Base-by-base conservation (phyloP, 2,888 invertebrate genomes). In the Anoncus sp. region DNA sequence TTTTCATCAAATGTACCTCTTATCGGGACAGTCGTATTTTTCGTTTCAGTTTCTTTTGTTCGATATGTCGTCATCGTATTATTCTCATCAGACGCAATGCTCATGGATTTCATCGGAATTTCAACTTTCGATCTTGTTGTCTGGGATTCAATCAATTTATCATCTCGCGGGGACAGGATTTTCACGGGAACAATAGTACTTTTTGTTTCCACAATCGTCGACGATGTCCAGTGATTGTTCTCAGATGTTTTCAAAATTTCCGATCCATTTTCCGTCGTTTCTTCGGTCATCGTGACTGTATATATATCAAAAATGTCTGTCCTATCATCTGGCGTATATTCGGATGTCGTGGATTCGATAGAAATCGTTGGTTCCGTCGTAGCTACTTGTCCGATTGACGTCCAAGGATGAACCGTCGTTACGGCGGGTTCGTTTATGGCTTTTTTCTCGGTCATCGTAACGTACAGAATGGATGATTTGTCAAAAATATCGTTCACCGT, bases 401-500 rank as follows among this genome's bases (percentile, higher is more conserved):
- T 57, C 31, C 47, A 59, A n/a, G 59, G 51, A 22, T 69, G 40
- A 24, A 77, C 57, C 5, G 69, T 74, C 12, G 73, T 77, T 51
- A 59, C 63, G 24, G 55, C 43, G 12, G 60, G 18, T 16, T 55
- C n/a, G 2, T 55, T 51, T 22, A 18, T 40, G 9, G 20, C 12
- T 27, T 53, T 57, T 35, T 14, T 6, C 1, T 62, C 31, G 14
- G 40, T 49, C 18, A 24, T 57, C 14, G 51, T 60, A 14, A 40
- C 22, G 38, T 20, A 66, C 6, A 60, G n/a, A 35, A 14, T 31
- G n/a, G 24, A 16, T n/a, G 18, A 18, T 47, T 77, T 74, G 10
- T 35, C 18, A 47, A 60, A 24, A 20, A 20, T 14, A 60, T 74
- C 73, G 1, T 24, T 31, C 9, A 35, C 24, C 10, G 69, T 69